Base-by-base conservation (phyloP, 2,113 vertebrate genomes). In the Siphamia tubifer region DNA sequence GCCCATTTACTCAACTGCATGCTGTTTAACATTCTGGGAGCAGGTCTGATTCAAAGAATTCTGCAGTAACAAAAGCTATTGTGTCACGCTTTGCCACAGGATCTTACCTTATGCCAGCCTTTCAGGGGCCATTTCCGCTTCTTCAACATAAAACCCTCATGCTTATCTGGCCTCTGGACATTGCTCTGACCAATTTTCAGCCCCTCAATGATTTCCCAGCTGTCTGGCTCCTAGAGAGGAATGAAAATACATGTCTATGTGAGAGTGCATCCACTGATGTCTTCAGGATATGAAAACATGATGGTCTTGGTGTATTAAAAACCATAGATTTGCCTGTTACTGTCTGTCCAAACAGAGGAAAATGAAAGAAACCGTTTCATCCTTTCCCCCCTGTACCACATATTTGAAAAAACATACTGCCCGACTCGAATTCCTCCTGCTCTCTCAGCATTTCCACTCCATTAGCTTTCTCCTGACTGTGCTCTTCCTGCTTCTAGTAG, bases 81-180 rank as follows among this genome's bases (percentile, higher is more conserved):
- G 40, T 38, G 67, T 39, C 21, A 55, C 6, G 1, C 10, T 51
- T 28, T 48, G 34, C 20, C 16, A 8, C 28, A 30, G 10, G 17
- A 11, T 87, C 70, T 66, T 90, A 99, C 98, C 96, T 99, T 99
- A 90, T 99, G 97, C 98, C 97, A 99, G 53, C 98, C 98, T 92
- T 99, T 99, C 81, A 99, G 92, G 25, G 98, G 98, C 98, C 98
- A 99, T 93, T 99, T 99, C 90, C 98, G 93, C 90, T 97, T 99
- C 91, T 99, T 99, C 86, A 99, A 89, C 96, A 99, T 98, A 85
- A 99, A 99, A 9, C 98, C 98, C 87, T 99, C 98, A 15, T 98
- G 95, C 87, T 96, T 99, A 65, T 99, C 96, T 77, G 98, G 97
- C 84, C 95, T 95, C 90, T 95, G 96, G 68, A 99, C 94, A 82